A percentile compares a stretch with the other conserved stretches of the same genome.
These are phyloP conservation scores for Drosophila arawakana DNA, from an alignment of 1,140 invertebrate species.

Conservation along the genomic window DNA sequence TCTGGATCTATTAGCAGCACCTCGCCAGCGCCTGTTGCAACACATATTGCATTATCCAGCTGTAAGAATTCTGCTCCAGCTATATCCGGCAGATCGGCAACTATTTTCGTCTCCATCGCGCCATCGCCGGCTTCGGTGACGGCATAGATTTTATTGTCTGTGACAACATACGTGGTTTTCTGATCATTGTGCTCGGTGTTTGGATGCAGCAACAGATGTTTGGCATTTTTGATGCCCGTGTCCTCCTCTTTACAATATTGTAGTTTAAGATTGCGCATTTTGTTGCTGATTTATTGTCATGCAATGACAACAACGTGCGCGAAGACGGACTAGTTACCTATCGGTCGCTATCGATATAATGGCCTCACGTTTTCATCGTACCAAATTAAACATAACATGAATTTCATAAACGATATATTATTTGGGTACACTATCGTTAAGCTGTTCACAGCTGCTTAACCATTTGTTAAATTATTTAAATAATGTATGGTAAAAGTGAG, in stretches of 20 bases:
- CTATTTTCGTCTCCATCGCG: conserved; percentile 26
- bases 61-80: conserved; percentile 71
- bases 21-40: conserved; percentile 73
- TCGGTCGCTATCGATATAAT: too few relatives aligned
- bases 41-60: conserved; percentile 71
- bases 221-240: conserved; percentile 43
- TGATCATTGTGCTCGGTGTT: conserved; percentile 36
- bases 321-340: background rate
- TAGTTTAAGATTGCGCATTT: conserved; percentile 79
- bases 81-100: conserved; percentile 70
- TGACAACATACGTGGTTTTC: conserved; percentile 41
- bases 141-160: conserved; percentile 52
- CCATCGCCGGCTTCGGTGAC: conserved; percentile 20
- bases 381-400: background rate
- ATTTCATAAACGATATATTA: too few relatives aligned
- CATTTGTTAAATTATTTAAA: too few relatives aligned
- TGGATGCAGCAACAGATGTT: conserved; percentile 54
- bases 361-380: too few relatives aligned
- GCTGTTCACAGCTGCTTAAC: too few relatives aligned
- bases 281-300: conserved; percentile 28
- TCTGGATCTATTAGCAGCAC: conserved; percentile 69
- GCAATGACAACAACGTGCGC: conserved; percentile 42
- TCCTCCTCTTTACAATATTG: conserved; percentile 65
- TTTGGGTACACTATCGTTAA: too few relatives aligned
- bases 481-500: too few relatives aligned